Percentiles rank a stretch among this genome's conserved stretches.
These are phyloP conservation scores for Gortyna flavago DNA, from an alignment of 2,888 invertebrate genomes.

Conservation along the genomic window DNA sequence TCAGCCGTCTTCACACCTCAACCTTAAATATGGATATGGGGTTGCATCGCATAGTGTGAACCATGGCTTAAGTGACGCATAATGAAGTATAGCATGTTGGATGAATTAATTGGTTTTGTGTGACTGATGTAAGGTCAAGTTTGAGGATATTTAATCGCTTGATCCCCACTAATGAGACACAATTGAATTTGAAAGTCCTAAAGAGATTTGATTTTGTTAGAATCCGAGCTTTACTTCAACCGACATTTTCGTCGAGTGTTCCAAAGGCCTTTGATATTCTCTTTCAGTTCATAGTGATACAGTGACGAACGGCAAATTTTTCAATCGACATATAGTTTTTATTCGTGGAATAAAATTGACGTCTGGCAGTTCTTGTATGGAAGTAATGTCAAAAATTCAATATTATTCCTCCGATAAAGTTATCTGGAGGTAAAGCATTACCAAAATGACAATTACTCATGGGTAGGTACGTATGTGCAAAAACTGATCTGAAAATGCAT, in stretches of 20 bases:
- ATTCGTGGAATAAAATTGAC: too few relatives aligned
- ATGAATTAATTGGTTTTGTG: neutral
- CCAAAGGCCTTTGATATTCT: neutral
- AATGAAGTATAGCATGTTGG: constrained; percentile 17
- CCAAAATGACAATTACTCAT: neutral
- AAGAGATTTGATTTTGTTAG: neutral
- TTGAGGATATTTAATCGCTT: neutral
- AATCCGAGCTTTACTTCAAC: neutral
- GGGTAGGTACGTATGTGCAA: too few relatives aligned
- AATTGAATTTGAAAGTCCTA: too few relatives aligned
- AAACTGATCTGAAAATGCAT: too few relatives aligned
- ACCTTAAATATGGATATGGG: constrained; percentile 57
- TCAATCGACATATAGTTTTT: too few relatives aligned
- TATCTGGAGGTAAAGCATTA: neutral
- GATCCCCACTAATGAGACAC: too few relatives aligned
- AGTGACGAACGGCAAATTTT: too few relatives aligned
- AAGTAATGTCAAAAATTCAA: too few relatives aligned
- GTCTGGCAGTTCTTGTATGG: too few relatives aligned
- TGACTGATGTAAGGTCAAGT: constrained; percentile 1
- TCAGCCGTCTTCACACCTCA: constrained; percentile 48
- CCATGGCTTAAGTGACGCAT: constrained; percentile 26
- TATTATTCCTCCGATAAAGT: too few relatives aligned
- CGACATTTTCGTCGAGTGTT: neutral
- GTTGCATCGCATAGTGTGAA: neutral
- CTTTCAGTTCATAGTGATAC: neutral